Evolutionary conservation across 2,888 invertebrate species (phyloP).

Genomic region (Dioctria linearis): DNA sequence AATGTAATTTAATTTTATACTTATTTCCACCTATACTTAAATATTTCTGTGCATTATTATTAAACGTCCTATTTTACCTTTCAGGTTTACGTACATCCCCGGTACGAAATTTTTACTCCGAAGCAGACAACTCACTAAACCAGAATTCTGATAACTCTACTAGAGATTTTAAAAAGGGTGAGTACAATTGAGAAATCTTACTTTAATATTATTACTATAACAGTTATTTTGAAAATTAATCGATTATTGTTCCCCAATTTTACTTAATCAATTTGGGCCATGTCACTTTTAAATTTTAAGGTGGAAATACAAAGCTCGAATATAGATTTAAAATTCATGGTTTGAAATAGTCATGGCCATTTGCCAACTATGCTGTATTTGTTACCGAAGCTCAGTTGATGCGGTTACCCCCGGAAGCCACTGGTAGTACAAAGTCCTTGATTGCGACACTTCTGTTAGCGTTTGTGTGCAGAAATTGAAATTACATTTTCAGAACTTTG

Average conservation of each 20-base stretch:
- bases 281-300: conserved; percentile 6
- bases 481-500: conserved; percentile 33
- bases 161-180: conserved; percentile 16
- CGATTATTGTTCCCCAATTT: too few relatives aligned
- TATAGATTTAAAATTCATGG: conserved; percentile 9
- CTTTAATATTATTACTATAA: too few relatives aligned
- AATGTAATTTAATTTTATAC: too few relatives aligned
- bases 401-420: conserved; percentile 20
- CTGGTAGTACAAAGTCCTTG: conserved; percentile 31
- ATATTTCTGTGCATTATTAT: too few relatives aligned
- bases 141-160: conserved; percentile 17
- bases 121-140: conserved; percentile 11
- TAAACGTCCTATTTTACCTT: too few relatives aligned
- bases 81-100: too few relatives aligned
- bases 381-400: conserved; percentile 9
- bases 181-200: neutral
- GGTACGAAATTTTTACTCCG: neutral
- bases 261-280: conserved; percentile 23
- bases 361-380: conserved; percentile 4
- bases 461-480: conserved; percentile 33
- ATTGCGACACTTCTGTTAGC: conserved; percentile 33
- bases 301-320: conserved; percentile 23
- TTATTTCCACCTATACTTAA: too few relatives aligned
- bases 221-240: too few relatives aligned
- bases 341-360: neutral